These are phyloP conservation scores for Lucilia cuprina DNA, from an alignment of 1,140 invertebrate genomes.

Conservation along the genomic window DNA sequence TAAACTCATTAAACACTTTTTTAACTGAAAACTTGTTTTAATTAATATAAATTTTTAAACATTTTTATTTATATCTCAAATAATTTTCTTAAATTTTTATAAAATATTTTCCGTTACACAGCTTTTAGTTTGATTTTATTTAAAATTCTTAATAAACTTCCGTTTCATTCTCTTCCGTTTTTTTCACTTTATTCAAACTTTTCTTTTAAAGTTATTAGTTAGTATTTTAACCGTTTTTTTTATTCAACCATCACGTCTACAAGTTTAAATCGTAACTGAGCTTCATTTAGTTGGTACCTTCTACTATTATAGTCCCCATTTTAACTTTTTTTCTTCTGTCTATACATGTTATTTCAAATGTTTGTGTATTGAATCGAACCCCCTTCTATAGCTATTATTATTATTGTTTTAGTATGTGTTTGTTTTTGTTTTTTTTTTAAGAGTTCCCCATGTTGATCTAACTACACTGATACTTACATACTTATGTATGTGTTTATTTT, in stretches of 20 bases:
- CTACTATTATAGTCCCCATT: conserved; percentile 22
- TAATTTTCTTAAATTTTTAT: background rate
- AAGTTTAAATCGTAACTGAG: conserved; percentile 28
- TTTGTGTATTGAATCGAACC: background rate
- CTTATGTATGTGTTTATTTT: background rate
- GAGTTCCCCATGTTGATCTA: no score
- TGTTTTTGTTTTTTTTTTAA: background rate
- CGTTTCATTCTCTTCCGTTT: conserved; percentile 19
- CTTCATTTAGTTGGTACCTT: conserved; percentile 13
- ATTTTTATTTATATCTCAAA: background rate
- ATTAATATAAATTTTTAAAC: background rate
- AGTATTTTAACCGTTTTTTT: background rate
- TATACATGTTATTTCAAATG: no score
- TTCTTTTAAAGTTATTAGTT: background rate
- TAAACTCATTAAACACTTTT: background rate
- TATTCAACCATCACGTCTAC: background rate
- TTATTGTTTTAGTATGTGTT: background rate
- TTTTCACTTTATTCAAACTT: background rate
- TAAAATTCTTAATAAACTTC: background rate
- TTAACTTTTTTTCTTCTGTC: background rate
- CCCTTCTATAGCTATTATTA: no score
- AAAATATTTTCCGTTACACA: background rate
- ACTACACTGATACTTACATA: no score
- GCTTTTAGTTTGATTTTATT: background rate
- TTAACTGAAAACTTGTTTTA: background rate